A percentile compares a stretch with the other conserved stretches of the same genome.
Conservation (phyloP, 2,797 vertebrate species). For the Girardinus metallicus region DNA sequence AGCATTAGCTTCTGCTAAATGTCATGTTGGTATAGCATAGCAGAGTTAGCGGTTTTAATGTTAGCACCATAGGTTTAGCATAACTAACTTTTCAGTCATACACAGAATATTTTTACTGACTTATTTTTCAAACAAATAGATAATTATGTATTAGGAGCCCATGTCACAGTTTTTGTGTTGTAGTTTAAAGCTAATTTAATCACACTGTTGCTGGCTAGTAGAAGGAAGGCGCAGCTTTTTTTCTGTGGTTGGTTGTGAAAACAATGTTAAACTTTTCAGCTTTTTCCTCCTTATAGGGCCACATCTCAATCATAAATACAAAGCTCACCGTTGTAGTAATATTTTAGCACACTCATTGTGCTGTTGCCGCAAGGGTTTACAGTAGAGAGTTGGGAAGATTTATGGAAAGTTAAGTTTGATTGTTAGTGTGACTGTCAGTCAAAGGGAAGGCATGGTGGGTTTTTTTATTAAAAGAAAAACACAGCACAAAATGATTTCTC, state of each 20-base stretch:
- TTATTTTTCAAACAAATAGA: background rate
- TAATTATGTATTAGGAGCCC: background rate
- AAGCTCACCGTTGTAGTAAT: slow-evolving; percentile 1
- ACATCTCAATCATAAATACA: slow-evolving; percentile 9
- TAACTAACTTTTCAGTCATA: background rate
- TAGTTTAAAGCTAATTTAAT: background rate
- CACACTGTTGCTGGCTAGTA: background rate
- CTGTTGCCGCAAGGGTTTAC: slow-evolving; percentile 10
- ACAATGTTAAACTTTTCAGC: background rate
- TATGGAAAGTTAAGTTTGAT: slow-evolving; percentile 15
- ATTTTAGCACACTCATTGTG: slow-evolving; percentile 10
- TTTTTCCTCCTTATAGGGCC: background rate
- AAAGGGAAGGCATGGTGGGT: slow-evolving; percentile 2
- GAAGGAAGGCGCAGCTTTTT: background rate
- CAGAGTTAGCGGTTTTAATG: background rate
- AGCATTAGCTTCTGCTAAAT: background rate
- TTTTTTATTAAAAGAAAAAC: slow-evolving; percentile 61
- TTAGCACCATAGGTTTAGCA: background rate
- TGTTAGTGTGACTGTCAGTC: slow-evolving; percentile 38
- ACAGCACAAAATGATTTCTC: slow-evolving; percentile 41
- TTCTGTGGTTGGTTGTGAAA: background rate
- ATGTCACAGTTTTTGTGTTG: background rate
- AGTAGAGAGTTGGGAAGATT: slow-evolving; percentile 17
- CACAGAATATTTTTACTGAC: background rate
- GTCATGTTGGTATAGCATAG: background rate